Evolutionary conservation across 1,140 invertebrate species (phyloP).

Genomic region (Rhopalosiphum maidis): DNA sequence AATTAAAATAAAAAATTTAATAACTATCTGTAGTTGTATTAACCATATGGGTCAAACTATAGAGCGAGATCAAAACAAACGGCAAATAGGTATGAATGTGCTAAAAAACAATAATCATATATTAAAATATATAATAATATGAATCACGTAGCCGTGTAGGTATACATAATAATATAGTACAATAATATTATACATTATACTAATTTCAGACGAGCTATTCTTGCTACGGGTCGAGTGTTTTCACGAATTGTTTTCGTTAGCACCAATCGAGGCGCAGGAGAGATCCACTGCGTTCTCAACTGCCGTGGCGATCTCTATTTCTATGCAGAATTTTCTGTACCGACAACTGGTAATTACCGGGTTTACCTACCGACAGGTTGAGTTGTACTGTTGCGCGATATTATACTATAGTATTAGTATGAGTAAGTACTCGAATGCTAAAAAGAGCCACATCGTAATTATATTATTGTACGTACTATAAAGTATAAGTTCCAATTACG

Average conservation of each 20-base stretch:
- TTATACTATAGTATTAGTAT: too few relatives aligned
- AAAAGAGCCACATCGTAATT: neutral
- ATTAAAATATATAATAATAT: neutral
- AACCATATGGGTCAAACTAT: neutral
- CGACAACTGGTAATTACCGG: neutral
- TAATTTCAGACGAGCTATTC: neutral
- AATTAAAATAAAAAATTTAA: neutral
- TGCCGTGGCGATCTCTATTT: neutral
- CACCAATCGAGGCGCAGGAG: neutral
- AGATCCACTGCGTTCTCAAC: neutral
- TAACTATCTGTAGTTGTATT: neutral
- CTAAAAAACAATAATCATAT: neutral
- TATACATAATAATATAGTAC: neutral
- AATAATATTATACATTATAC: neutral
- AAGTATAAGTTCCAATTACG: neutral
- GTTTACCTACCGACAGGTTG: neutral
- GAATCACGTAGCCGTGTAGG: neutral
- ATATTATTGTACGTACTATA: neutral
- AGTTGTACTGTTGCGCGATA: neutral
- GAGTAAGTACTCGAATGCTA: neutral
- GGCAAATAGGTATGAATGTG: neutral
- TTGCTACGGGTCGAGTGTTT: neutral
- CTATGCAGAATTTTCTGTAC: neutral
- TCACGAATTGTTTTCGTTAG: neutral
- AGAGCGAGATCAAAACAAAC: neutral